A percentile compares a stretch with the other conserved stretches of the same genome.
Conservation (phyloP, 1,140 invertebrate species). For the Sipha flava region DNA sequence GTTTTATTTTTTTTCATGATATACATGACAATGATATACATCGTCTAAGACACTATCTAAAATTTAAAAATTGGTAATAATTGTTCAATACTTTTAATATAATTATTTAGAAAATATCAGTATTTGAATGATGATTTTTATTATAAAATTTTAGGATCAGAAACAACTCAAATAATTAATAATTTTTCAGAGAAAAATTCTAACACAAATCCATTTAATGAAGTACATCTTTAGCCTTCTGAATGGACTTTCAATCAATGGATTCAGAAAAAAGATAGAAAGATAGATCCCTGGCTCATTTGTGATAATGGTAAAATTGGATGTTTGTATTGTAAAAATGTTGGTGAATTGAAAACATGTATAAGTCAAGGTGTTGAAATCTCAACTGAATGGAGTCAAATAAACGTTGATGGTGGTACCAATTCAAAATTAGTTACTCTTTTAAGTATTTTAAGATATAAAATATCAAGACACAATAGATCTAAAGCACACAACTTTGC, state of each 20-base stretch:
- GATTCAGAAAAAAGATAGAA: slow-evolving; percentile 15
- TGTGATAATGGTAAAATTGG: not conserved
- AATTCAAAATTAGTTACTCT: not conserved
- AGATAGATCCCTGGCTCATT: not conserved
- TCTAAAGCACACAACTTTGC: not conserved
- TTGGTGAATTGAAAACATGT: not conserved
- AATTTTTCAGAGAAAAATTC: not conserved
- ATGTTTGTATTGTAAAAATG: not conserved
- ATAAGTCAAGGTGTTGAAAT: not conserved
- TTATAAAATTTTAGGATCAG: not conserved
- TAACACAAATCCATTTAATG: not conserved
- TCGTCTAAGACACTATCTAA: not conserved
- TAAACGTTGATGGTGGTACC: not conserved
- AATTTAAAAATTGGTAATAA: not conserved
- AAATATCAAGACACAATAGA: not conserved
- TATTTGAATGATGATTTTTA: not conserved
- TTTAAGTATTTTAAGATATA: not conserved
- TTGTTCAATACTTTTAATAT: not conserved
- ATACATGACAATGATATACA: too few relatives aligned
- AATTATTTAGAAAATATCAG: too few relatives aligned
- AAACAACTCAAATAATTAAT: not conserved
- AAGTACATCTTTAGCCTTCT: not conserved
- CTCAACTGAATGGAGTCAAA: not conserved
- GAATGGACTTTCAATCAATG: not conserved
- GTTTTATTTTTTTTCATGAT: too few relatives aligned